These are phyloP conservation scores for Apomyelois bistriatella DNA, from an alignment of 2,888 invertebrate species.

Conservation along the genomic window DNA sequence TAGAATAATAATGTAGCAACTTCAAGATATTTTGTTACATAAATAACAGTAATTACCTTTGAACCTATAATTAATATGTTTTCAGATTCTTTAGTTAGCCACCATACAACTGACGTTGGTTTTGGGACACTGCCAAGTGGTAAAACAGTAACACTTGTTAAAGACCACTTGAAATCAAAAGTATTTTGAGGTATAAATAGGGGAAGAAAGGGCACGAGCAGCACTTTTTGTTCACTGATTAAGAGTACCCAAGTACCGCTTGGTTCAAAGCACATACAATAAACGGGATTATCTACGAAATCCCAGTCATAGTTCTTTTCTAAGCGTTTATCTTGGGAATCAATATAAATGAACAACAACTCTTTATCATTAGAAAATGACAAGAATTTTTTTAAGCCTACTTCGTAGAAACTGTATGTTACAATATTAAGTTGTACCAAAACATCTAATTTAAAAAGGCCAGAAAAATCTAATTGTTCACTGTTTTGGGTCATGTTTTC, in stretches of 20 bases:
- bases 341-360: constrained; percentile 61
- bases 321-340: constrained; percentile 55
- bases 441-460: constrained; percentile 70
- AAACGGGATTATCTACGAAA: constrained; percentile 74
- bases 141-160: constrained; percentile 68
- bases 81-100: constrained; percentile 87
- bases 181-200: constrained; percentile 63
- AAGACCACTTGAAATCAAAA: constrained; percentile 72
- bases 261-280: constrained; percentile 91
- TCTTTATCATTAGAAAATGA: constrained; percentile 67
- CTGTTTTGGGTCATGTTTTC: constrained; percentile 52
- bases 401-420: constrained; percentile 68
- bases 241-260: constrained; percentile 88
- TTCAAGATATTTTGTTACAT: no score
- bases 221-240: constrained; percentile 74
- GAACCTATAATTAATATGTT: constrained; percentile 86
- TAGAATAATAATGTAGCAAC: no score
- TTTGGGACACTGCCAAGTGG: constrained; percentile 57
- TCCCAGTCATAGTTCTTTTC: constrained; percentile 71
- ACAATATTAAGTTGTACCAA: constrained; percentile 61
- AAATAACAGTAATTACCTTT: constrained; percentile 57
- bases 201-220: constrained; percentile 73
- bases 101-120: constrained; percentile 85
- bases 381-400: constrained; percentile 68
- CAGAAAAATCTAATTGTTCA: constrained; percentile 67